Evolutionary conservation across 2,888 invertebrate genomes (phyloP), one percentile per base, ranked within the genome.

Genomic region (Trachelus iudaicus): DNA sequence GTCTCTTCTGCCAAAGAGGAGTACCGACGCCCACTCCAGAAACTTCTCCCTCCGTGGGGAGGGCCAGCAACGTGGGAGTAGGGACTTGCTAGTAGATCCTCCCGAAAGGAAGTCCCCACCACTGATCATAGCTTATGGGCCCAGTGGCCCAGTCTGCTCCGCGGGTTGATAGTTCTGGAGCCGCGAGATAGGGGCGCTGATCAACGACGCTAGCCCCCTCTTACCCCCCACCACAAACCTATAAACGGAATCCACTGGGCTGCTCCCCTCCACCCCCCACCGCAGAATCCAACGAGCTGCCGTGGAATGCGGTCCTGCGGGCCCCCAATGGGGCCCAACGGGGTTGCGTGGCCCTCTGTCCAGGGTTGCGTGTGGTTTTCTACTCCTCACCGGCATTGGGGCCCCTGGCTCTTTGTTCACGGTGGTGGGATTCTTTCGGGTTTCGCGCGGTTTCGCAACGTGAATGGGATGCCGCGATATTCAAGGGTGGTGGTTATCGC

Each of bases 221-320:
- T 35, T 35, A 35, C 35, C 15, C 34, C 75, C 75, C 73, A 33
- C n/a, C 33, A 79, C 75, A 35, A 76, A 75, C 76, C 34, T 79
- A 13, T 80, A 79, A 15, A 69, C 34, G 34, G 73, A 73, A 69
- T 74, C 73, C 75, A 80, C 74, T 35, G 34, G 74, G 88, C 89
- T 85, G 88, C 85, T 88, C 85, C 77, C 81, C 37, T 15, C 37
- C 37, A 13, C 37, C 86, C 84, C 83, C 37, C 34, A 40, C 77
- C 80, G 88, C 87, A 92, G 92, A 78, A 84, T 81, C 83, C 84
- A 82, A 82, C 87, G 83, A 89, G 87, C 87, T 87, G 85, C 83
- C 85, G 82, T 85, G 90, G 90, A 90, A 90, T 90, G 90, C 86
- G 89, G 90, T 90, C 86, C 87, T 89, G 87, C 90, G 85, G 83